Conservation (phyloP, 2,797 vertebrate genomes). For the Micrastur ruficollis region DNA sequence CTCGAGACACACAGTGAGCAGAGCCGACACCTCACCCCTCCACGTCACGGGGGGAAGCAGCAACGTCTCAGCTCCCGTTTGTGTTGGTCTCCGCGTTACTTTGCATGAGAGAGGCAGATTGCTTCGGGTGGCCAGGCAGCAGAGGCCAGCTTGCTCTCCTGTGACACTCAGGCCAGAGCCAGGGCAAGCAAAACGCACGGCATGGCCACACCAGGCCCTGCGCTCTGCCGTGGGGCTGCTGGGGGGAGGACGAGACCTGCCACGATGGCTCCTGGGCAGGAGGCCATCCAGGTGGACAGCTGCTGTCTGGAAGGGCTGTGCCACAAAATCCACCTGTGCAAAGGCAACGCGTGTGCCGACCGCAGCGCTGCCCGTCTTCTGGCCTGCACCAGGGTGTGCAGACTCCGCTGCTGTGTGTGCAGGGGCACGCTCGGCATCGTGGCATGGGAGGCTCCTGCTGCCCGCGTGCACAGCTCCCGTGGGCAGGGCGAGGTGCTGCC, state of each 20-base stretch:
- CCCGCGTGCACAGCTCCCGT: fast-evolving
- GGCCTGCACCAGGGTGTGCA: fast-evolving
- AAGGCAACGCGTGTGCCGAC: fast-evolving
- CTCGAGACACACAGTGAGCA: not conserved
- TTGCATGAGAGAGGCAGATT: fast-evolving
- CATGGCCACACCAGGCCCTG: fast-evolving
- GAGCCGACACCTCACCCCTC: not conserved
- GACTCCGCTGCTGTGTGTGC: fast-evolving
- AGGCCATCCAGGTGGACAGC: not conserved
- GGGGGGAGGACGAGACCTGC: not conserved
- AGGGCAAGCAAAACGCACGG: no score
- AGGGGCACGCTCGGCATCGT: not conserved
- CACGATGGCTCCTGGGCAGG: fast-evolving
- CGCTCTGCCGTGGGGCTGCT: fast-evolving
- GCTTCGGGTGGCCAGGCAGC: not conserved
- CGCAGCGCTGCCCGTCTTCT: fast-evolving
- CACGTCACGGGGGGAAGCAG: fast-evolving
- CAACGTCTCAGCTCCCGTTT: not conserved
- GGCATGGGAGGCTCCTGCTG: not conserved
- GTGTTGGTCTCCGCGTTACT: not conserved
- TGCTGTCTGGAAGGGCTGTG: not conserved
- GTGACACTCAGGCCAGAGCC: no score
- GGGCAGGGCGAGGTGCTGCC: fast-evolving
- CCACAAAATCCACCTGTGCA: not conserved
- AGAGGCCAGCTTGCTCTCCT: not conserved